Conservation (phyloP, 2,888 invertebrate species). For the Proisotoma minuta region DNA sequence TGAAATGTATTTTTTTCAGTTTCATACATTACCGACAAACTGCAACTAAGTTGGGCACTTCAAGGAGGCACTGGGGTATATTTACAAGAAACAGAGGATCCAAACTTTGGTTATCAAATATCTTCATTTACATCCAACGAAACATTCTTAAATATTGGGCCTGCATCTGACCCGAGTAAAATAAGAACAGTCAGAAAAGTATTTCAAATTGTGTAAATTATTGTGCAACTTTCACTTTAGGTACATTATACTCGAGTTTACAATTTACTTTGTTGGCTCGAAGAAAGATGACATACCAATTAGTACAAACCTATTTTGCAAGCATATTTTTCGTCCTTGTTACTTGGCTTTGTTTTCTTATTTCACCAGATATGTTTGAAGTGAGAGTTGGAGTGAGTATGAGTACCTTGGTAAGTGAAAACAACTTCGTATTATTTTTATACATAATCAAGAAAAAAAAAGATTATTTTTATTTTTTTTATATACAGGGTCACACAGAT, state of each 20-base stretch:
- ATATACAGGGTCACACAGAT: no score
- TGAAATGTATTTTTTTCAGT: not conserved
- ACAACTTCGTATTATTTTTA: no score
- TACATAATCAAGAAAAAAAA: no score
- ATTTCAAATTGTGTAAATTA: not conserved
- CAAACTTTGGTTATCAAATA: not conserved
- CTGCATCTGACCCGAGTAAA: not conserved
- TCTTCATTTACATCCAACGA: not conserved
- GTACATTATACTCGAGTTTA: not conserved
- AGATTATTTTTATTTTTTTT: no score
- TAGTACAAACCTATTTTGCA: not conserved
- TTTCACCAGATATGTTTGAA: conserved; percentile 5
- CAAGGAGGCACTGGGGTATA: not conserved
- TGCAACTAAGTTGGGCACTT: not conserved
- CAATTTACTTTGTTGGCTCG: conserved; percentile 1
- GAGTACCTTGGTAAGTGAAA: not conserved
- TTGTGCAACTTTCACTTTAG: not conserved
- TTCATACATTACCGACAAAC: not conserved
- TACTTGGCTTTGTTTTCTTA: not conserved
- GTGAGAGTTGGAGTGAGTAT: not conserved
- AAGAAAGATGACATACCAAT: conserved; percentile 4
- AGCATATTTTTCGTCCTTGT: conserved; percentile 2
- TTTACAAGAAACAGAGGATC: not conserved
- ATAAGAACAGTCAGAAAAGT: not conserved
- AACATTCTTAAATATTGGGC: not conserved